Base-by-base conservation (phyloP, 1,140 invertebrate species). In the Mylabris phalerata region DNA sequence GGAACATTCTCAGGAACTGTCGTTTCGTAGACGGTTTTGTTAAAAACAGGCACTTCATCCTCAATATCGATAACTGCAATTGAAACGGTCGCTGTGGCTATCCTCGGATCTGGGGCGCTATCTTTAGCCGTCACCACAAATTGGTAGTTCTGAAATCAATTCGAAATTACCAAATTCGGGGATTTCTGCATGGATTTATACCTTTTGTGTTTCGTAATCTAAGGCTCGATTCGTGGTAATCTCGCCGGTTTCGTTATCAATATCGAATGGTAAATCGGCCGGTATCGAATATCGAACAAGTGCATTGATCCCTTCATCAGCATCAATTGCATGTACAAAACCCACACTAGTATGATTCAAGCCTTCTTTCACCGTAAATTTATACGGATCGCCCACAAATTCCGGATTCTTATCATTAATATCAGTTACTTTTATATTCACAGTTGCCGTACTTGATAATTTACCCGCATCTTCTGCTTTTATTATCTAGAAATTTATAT, bases 81-180 rank as follows among this genome's bases (percentile, higher is more conserved):
- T 0, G 87, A 88, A 0, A 95, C 91, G 3, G 88, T 90, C 0
- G 92, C 90, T 0, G 91, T 94, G 0, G 90, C 89, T 48, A 93
- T 78, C 19, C 88, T 80, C n/a, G 86, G 84, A 77, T 95, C 90
- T 0, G 85, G 80, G 3, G 90, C 93, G 26, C 86, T 86, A 72
- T 96, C 93, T 70, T 86, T 89, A 2, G 93, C 93, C 3, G 89
- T 92, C 0, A 96, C 88, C 26, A 90, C 86, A 71, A 93, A 90
- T 61, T 84, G 84, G 71, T 90, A 90, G 57, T 87, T 86, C 71
- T 72, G 52, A 24, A 70, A 61, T 24, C 19, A 57, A 27, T 41
- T 19, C 10, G 54, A 26, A 39, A 55, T 32, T 32, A 55, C 43
- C 24, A 4, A 54, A 24, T 5, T 32, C 9, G 19, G 19, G 19